These are phyloP conservation scores for Ibidorhyncha struthersii DNA, from an alignment of 2,113 vertebrate genomes.

Conservation along the genomic window DNA sequence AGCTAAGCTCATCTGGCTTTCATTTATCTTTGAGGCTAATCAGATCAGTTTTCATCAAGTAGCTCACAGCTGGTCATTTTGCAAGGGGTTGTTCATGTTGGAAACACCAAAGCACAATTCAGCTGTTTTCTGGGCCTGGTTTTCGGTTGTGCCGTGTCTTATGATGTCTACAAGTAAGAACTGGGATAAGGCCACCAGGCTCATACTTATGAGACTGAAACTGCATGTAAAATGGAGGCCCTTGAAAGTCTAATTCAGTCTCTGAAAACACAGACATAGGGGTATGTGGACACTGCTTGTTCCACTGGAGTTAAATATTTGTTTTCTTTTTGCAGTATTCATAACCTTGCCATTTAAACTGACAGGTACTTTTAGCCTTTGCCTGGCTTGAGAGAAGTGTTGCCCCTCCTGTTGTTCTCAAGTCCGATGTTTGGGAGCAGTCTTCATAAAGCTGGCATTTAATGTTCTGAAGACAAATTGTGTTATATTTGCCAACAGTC, in stretches of 20 bases:
- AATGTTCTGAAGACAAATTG: neutral
- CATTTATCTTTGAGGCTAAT: neutral
- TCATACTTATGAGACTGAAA: neutral
- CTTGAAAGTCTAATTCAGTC: neutral
- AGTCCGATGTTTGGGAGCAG: neutral
- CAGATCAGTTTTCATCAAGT: neutral
- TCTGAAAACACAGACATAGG: neutral
- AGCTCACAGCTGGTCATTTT: neutral
- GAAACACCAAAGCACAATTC: neutral
- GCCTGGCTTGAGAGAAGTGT: neutral
- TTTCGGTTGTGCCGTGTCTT: neutral
- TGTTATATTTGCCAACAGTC: neutral
- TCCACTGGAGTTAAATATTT: neutral
- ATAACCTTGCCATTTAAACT: neutral
- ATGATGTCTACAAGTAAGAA: neutral
- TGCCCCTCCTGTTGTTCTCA: neutral
- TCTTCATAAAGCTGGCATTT: neutral
- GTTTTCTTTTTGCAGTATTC: neutral
- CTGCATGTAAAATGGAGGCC: neutral
- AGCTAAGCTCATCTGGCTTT: neutral
- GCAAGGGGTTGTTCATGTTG: neutral
- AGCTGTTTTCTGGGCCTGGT: neutral
- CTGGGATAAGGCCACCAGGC: neutral
- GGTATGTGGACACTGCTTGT: fast-evolving
- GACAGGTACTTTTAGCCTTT: neutral